Conservation (phyloP, 2,888 invertebrate species). For the Netelia virgata region DNA sequence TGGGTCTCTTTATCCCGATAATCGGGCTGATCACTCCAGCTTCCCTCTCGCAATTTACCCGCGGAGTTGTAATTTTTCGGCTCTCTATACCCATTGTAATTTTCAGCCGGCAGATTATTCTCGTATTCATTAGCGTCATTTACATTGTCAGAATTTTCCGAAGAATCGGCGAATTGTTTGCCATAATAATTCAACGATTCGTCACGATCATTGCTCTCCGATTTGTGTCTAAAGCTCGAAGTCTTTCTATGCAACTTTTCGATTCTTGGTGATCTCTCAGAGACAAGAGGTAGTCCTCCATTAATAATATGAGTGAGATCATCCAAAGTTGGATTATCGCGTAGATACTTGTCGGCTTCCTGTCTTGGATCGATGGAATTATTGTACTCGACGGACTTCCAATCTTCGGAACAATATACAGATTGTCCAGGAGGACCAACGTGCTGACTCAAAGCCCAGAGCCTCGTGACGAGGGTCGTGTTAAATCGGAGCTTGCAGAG, state of each 20-base stretch:
- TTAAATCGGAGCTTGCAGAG: constrained; percentile 90
- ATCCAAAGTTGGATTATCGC: constrained; percentile 82
- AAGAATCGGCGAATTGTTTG: constrained; percentile 40
- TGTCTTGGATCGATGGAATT: constrained; percentile 85
- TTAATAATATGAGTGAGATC: constrained; percentile 69
- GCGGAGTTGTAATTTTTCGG: constrained; percentile 63
- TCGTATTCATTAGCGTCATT: constrained; percentile 42
- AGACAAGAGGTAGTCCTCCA: constrained; percentile 69
- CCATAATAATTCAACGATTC: constrained; percentile 66
- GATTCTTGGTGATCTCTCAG: constrained; percentile 74
- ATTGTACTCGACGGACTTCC: constrained; percentile 83
- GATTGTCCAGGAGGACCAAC: constrained; percentile 90
- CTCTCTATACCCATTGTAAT: constrained; percentile 65
- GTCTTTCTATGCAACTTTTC: constrained; percentile 59
- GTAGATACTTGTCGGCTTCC: constrained; percentile 85
- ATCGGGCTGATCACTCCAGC: constrained; percentile 72
- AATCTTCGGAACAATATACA: constrained; percentile 89
- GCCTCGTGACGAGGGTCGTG: constrained; percentile 88
- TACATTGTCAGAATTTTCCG: constrained; percentile 6
- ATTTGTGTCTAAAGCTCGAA: constrained; percentile 65
- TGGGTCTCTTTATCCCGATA: constrained; percentile 70
- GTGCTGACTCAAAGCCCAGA: constrained; percentile 89
- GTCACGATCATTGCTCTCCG: constrained; percentile 59
- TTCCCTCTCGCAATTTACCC: constrained; percentile 65
- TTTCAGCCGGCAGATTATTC: constrained; percentile 58